Base-by-base conservation (phyloP, 1,140 invertebrate species). In the Oryctes rhinoceros region DNA sequence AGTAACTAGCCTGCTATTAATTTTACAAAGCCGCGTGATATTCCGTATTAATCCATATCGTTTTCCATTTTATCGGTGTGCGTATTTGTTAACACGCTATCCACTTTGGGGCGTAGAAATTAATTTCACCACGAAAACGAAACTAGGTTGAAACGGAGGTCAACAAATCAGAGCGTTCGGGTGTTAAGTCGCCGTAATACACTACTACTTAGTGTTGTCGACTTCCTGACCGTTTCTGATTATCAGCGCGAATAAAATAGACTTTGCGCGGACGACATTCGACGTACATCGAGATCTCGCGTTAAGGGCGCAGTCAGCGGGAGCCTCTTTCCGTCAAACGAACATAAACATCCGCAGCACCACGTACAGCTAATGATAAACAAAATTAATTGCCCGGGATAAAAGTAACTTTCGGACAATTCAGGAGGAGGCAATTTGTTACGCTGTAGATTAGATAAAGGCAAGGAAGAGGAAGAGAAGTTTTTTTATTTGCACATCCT, bases 391-490 rank as follows among this genome's bases (percentile, higher is more conserved):
- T 59, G 53, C 53, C 53, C 1, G 3, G n/a, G 53, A 59, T 59
- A 59, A 59, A 59, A 59, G 53, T 59, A 59, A 59, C 53, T 59
- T 59, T 59, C 18, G 53, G 53, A 59, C 53, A 59, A 59, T 59
- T 59, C 15, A 4, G 53, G 18, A 59, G 53, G 13, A 59, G 53
- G 53, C 53, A 59, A 59, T 59, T 59, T 59, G 53, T 59, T 59
- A 59, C 53, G 53, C 2, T 18, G 15, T 6, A 59, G 53, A 59
- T 59, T 59, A 59, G 53, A 59, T 59, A 59, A 59, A 59, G 15
- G 18, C 15, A 59, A 18, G 13, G 18, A 44, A 10, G 9, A 44
- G 5, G 39, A 10, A 44, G 1, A 59, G 53, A 18, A 59, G 15
- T 18, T 59, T 59, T 59, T n/a, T 59, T 59, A 15, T 59, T 18